Evolutionary conservation across 2,797 vertebrate species (phyloP), one percentile per base, ranked within the genome.

Genomic region (Sebastes diaconus): DNA sequence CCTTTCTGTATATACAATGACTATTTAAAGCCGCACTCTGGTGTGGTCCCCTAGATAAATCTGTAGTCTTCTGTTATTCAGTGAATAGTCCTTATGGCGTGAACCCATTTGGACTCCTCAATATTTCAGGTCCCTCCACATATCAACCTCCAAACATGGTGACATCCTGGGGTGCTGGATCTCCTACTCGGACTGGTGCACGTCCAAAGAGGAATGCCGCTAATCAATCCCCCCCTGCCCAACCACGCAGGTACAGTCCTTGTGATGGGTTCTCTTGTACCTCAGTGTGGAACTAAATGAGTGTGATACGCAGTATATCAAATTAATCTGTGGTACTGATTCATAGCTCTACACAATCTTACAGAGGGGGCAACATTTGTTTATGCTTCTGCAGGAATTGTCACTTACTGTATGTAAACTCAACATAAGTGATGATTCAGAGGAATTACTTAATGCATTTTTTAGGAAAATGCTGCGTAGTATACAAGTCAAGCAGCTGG

Each of bases 231-330:
- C 77, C 86, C 72, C 34, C 34, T 36, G 77, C 86, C 13, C 90
- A 93, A 39, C 92, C 93, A 73, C 75, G 84, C 87, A 95, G 95
- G 96, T 96, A 84, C 18, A 10, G 12, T 16, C 18, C 12, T 6
- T 7, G 4, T 24, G 3, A 50, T 46, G 61, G 14, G 7, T 39
- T 1, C 5, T 10, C 5, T 4, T 5, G 2, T 25, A 16, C 22
- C 22, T 8, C 18, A 25, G 10, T 24, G 34, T 24, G 9, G 20
- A n/a, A 57, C 9, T 73, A 2, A 18, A 46, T 10, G 12, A 27
- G 3, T 14, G 32, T 29, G 22, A 34, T 16, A 10, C 11, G 8
- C 14, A 25, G 7, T 24, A 18, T 27, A 4, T 57, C 24, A n/a
- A 12, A 50, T 29, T 11, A 18, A 66, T 46, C 25, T 30, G 55